These are phyloP conservation scores for Melanaphis sacchari DNA, from an alignment of 1,140 invertebrate genomes.

Conservation along the genomic window DNA sequence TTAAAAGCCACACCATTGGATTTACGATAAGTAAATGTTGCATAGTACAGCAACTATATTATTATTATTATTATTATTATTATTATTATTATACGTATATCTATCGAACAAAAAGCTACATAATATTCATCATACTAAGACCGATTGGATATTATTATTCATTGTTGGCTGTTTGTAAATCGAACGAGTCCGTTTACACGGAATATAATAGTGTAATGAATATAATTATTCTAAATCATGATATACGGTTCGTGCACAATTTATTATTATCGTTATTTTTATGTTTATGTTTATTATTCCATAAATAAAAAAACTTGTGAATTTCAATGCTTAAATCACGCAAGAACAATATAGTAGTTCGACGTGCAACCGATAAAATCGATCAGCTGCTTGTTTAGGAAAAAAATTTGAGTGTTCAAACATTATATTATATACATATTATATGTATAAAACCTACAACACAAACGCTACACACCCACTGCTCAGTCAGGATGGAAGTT, in stretches of 20 bases:
- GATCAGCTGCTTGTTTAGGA: not conserved
- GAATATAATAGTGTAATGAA: not conserved
- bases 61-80: not conserved
- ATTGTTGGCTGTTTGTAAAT: not conserved
- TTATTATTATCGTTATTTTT: not conserved
- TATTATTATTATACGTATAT: not conserved
- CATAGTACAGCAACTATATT: not conserved
- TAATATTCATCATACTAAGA: not conserved
- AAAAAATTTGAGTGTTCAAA: not conserved
- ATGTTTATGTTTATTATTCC: not conserved
- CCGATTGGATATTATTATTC: not conserved
- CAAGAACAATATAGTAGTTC: not conserved
- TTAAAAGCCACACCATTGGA: not conserved
- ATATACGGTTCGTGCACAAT: not conserved
- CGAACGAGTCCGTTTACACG: not conserved
- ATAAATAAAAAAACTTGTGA: not conserved
- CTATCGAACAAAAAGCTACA: not conserved
- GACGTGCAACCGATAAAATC: slow-evolving; percentile 19
- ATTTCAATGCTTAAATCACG: not conserved
- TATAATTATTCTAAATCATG: slow-evolving; percentile 23
- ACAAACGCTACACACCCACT: not conserved
- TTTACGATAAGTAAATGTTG: not conserved
- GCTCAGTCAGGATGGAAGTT: not conserved
- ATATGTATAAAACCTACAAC: not conserved
- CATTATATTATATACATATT: not conserved